phyloP scores from a whole-genome alignment of 1,140 invertebrate genomes.

The Euura lappo region DNA sequence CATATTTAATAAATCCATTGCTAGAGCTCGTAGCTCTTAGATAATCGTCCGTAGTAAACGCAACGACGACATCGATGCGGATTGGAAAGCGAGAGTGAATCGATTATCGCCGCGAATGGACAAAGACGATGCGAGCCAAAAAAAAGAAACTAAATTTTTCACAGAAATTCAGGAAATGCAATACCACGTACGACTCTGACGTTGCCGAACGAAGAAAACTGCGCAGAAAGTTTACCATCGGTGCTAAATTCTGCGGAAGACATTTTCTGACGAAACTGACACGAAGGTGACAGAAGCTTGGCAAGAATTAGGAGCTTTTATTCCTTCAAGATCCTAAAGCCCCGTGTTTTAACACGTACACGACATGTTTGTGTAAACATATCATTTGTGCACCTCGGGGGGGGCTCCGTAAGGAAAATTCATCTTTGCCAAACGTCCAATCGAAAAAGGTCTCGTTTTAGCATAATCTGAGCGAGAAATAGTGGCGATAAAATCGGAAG shows the following conservation, averaged over 20 bases:
- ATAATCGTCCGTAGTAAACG: too few relatives aligned
- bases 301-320: not conserved
- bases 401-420: too few relatives aligned
- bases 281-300: not conserved
- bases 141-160: too few relatives aligned
- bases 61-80: too few relatives aligned
- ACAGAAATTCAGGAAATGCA: not conserved
- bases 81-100: too few relatives aligned
- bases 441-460: too few relatives aligned
- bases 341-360: not conserved
- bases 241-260: too few relatives aligned
- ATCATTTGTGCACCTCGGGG: not conserved
- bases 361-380: not conserved
- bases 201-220: not conserved
- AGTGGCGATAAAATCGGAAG: constrained; percentile 18
- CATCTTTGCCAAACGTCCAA: too few relatives aligned
- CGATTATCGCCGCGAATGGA: too few relatives aligned
- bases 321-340: not conserved
- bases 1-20: not conserved
- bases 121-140: too few relatives aligned
- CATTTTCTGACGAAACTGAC: not conserved
- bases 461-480: constrained; percentile 9
- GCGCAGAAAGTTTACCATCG: too few relatives aligned
- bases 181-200: not conserved
- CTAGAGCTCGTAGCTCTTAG: too few relatives aligned